phyloP scores from a whole-genome alignment of 1,140 invertebrate species.

The Dendroctonus valens region DNA sequence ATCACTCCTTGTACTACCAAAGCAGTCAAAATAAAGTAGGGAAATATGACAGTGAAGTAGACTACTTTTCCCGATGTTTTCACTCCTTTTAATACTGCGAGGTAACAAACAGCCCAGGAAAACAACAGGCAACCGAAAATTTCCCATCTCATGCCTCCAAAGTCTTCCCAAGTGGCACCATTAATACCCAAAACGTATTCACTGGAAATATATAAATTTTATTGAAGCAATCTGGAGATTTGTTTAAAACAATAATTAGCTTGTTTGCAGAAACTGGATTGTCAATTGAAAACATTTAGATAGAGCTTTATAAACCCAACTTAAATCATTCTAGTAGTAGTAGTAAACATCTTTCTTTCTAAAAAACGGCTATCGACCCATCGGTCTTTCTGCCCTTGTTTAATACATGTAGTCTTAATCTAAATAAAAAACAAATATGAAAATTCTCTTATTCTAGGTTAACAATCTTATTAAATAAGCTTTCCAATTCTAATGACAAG shows the following conservation, averaged over 20 bases:
- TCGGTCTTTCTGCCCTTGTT: too few relatives aligned
- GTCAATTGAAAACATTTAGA: too few relatives aligned
- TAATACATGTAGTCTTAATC: too few relatives aligned
- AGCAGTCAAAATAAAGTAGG: slow-evolving; percentile 72
- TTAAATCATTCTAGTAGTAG: too few relatives aligned
- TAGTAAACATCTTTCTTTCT: too few relatives aligned
- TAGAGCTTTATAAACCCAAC: too few relatives aligned
- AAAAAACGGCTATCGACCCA: too few relatives aligned
- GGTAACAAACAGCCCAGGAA: slow-evolving; percentile 73
- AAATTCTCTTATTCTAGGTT: too few relatives aligned
- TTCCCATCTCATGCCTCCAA: slow-evolving; percentile 69
- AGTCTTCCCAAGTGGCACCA: slow-evolving; percentile 61
- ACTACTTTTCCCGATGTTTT: slow-evolving; percentile 80
- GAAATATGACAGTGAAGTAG: slow-evolving; percentile 74
- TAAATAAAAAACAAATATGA: too few relatives aligned
- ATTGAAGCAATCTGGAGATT: background rate
- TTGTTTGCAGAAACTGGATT: background rate
- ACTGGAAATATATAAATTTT: slow-evolving; percentile 17
- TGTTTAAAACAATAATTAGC: background rate
- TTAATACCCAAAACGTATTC: slow-evolving; percentile 59
- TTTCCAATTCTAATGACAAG: too few relatives aligned
- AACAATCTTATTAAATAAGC: too few relatives aligned
- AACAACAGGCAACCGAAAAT: slow-evolving; percentile 68
- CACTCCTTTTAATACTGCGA: slow-evolving; percentile 69
- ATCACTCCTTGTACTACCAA: slow-evolving; percentile 68